A percentile compares a stretch with the other conserved stretches of the same genome.
phyloP scores from a whole-genome alignment of 2,113 vertebrate genomes.

The Corythornis vintsioides region DNA sequence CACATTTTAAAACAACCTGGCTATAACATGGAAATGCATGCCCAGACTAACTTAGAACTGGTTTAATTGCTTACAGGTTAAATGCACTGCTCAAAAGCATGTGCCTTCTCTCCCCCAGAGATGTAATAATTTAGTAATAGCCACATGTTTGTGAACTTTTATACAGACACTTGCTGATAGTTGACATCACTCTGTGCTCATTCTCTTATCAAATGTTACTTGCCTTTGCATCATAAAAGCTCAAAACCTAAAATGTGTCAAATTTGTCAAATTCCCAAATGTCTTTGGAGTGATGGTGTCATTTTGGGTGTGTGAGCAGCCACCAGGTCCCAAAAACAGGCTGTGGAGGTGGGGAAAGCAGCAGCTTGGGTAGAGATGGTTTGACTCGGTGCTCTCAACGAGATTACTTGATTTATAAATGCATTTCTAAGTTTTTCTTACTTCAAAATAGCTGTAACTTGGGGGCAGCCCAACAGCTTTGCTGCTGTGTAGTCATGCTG shows the following conservation, averaged over 20 bases:
- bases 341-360: background rate
- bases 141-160: background rate
- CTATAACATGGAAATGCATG: background rate
- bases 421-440: background rate
- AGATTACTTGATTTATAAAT: background rate
- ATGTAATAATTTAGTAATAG: background rate
- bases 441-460: slow-evolving; percentile 7
- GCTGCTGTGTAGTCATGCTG: background rate
- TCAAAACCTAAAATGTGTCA: background rate
- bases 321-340: background rate
- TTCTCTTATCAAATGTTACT: background rate
- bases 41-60: accelerated
- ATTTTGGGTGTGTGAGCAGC: background rate
- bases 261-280: background rate
- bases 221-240: background rate
- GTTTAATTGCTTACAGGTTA: background rate
- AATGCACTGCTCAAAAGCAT: background rate
- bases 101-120: background rate
- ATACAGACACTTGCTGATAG: background rate
- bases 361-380: background rate
- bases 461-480: background rate
- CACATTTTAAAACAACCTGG: background rate
- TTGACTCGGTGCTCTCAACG: background rate
- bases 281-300: background rate
- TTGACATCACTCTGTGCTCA: background rate